These are phyloP conservation scores for Nasonia giraulti DNA, from an alignment of 1,140 invertebrate genomes.

Conservation along the genomic window DNA sequence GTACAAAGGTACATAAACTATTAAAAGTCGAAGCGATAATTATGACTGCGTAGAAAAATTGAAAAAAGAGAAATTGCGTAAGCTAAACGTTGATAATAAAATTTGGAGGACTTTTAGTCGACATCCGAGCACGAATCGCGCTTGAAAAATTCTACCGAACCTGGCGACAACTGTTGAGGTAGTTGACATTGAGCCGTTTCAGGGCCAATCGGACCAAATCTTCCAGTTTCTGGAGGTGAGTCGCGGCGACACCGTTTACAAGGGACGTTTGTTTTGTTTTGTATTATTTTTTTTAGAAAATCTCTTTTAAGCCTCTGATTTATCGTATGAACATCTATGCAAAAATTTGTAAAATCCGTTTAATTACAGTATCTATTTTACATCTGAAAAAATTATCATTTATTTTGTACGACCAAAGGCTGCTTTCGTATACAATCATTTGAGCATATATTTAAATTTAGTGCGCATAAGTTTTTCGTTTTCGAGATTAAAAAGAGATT, in stretches of 20 bases:
- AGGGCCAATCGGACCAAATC: conserved; percentile 60
- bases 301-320: not conserved
- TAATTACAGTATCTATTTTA: not conserved
- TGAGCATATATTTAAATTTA: not conserved
- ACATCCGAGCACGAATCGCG: not conserved
- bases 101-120: not conserved
- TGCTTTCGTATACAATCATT: not conserved
- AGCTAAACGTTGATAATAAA: not conserved
- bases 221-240: not conserved
- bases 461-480: not conserved
- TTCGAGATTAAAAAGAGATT: not conserved
- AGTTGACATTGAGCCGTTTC: conserved; percentile 72
- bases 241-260: not conserved
- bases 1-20: too few relatives aligned
- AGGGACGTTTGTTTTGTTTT: not conserved
- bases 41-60: too few relatives aligned
- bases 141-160: conserved; percentile 63
- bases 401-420: not conserved
- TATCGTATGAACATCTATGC: too few relatives aligned
- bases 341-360: not conserved
- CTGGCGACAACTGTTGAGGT: conserved; percentile 55
- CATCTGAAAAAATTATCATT: not conserved
- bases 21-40: too few relatives aligned
- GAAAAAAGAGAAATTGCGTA: too few relatives aligned
- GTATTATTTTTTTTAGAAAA: not conserved